phyloP scores from a whole-genome alignment of 2,888 invertebrate species.

The Ormyrus rosae region DNA sequence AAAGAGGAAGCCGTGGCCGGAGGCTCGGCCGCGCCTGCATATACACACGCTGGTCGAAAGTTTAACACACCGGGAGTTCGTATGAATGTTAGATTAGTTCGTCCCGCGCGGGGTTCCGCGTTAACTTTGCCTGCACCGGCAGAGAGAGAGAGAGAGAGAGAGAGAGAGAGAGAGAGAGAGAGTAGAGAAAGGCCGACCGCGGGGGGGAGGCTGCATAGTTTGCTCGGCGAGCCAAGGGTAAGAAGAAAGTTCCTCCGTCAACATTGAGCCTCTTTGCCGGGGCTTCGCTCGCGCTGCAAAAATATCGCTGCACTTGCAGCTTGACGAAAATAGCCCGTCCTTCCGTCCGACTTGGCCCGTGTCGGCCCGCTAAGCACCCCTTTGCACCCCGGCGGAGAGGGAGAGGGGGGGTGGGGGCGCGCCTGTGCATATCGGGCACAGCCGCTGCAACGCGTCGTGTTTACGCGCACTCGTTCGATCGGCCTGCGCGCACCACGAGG shows the following conservation, averaged over 20 bases:
- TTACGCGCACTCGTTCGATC: constrained; percentile 12
- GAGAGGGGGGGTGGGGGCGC: background rate
- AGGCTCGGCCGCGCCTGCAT: constrained; percentile 17
- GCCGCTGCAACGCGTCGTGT: background rate
- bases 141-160: constrained; percentile 65
- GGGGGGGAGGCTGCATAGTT: constrained; percentile 26
- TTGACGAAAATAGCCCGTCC: constrained; percentile 23
- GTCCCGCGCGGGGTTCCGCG: constrained; percentile 67
- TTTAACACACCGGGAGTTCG: constrained; percentile 60
- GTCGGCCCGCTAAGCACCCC: background rate
- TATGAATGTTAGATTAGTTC: constrained; percentile 74
- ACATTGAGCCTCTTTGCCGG: constrained; percentile 39
- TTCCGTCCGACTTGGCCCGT: constrained; percentile 5
- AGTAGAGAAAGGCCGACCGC: constrained; percentile 9
- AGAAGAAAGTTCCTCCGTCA: constrained; percentile 39
- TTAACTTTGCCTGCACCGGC: constrained; percentile 70
- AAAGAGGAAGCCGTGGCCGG: constrained; percentile 42
- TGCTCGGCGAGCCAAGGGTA: constrained; percentile 10
- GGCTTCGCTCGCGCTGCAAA: constrained; percentile 17
- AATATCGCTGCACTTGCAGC: background rate
- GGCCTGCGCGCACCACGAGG: background rate
- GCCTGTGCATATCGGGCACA: background rate
- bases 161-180: constrained; percentile 56
- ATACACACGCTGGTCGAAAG: constrained; percentile 15
- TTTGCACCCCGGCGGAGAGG: background rate